Percentiles rank a stretch among this genome's conserved stretches.
Evolutionary conservation across 1,140 invertebrate species (phyloP).

Genomic region (Neodiprion pinetum): DNA sequence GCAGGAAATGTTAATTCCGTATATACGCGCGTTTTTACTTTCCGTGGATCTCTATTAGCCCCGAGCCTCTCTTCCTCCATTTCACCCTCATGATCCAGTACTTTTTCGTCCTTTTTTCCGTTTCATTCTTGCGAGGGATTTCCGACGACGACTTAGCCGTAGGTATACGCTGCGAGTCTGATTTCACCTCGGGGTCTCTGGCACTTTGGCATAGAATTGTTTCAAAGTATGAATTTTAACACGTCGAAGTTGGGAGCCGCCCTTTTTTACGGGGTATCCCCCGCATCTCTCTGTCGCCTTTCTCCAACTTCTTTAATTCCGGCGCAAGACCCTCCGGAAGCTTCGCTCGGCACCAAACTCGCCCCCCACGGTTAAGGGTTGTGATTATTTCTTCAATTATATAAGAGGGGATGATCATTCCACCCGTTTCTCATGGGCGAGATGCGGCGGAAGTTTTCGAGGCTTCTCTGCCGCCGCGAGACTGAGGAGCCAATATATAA

Average conservation of each 20-base stretch:
- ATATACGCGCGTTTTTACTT: constrained; percentile 9
- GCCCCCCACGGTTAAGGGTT: constrained; percentile 17
- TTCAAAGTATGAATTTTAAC: constrained; percentile 9
- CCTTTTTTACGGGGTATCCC: background rate
- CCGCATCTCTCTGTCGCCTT: background rate
- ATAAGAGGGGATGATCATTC: constrained; percentile 28
- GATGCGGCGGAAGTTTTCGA: constrained; percentile 20
- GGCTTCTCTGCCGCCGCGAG: constrained; percentile 19
- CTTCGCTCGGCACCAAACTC: background rate
- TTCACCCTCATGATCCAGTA: background rate
- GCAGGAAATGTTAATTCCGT: constrained; percentile 15
- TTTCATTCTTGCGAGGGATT: too few species aligned
- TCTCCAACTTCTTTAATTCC: constrained; percentile 6
- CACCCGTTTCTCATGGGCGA: constrained; percentile 8
- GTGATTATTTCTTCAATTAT: constrained; percentile 28
- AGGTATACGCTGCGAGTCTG: background rate
- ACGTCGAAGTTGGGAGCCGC: background rate
- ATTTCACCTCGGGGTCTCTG: background rate
- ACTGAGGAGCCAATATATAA: constrained; percentile 18
- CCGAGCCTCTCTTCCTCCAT: background rate
- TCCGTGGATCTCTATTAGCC: constrained; percentile 31
- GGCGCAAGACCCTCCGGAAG: background rate
- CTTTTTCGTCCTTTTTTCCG: too few species aligned
- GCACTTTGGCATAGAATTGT: constrained; percentile 6
- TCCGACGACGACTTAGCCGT: background rate